Evolutionary conservation across 2,113 vertebrate genomes (phyloP).

Genomic region (Pterocles orientalis): DNA sequence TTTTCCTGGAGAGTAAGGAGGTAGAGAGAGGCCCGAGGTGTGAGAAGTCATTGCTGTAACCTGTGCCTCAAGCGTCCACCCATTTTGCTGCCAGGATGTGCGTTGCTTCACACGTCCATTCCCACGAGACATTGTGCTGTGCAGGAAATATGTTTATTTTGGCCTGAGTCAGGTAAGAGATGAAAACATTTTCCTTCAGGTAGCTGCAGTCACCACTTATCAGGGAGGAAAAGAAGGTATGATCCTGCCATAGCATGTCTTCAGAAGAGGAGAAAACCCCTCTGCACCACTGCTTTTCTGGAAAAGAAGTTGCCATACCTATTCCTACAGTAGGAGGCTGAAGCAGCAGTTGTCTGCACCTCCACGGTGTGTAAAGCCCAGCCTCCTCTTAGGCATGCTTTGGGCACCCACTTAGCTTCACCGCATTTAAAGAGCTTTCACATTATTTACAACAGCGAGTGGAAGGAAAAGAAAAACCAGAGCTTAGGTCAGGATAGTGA

Average conservation of each 20-base stretch:
- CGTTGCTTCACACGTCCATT: not conserved
- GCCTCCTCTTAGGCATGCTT: not conserved
- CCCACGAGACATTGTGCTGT: not conserved
- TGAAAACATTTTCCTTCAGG: not conserved
- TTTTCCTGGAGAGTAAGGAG: not conserved
- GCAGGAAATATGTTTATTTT: not conserved
- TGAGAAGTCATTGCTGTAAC: not conserved
- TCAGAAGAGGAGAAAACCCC: not conserved
- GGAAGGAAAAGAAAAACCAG: not conserved
- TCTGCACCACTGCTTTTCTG: not conserved
- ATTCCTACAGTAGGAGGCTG: not conserved
- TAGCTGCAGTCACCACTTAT: not conserved
- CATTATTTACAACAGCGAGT: not conserved
- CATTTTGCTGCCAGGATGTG: not conserved
- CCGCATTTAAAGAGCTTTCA: not conserved
- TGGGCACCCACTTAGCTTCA: not conserved
- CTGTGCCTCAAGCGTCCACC: not conserved
- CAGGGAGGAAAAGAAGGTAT: not conserved
- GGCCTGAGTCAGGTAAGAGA: not conserved
- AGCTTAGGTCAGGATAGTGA: not conserved
- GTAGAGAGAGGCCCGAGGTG: not conserved
- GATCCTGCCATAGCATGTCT: not conserved
- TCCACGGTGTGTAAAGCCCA: not conserved
- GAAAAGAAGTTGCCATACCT: not conserved
- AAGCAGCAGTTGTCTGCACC: not conserved